A percentile compares a stretch with the other conserved stretches of the same genome.
These are phyloP conservation scores for Anguilla rostrata DNA, from an alignment of 2,113 vertebrate species.

Conservation along the genomic window DNA sequence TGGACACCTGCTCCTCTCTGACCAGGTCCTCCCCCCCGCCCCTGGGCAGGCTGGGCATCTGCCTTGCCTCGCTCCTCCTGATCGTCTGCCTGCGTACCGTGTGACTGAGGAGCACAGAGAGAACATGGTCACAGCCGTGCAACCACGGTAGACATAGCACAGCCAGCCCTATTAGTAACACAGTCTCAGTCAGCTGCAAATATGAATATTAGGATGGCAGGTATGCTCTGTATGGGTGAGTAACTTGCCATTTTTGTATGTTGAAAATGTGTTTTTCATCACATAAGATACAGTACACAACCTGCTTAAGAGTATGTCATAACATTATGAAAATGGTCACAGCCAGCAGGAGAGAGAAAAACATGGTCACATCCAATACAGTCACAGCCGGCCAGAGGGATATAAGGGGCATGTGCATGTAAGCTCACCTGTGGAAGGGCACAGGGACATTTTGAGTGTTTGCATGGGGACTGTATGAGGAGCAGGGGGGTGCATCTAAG, in stretches of 20 bases:
- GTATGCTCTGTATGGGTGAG: no score
- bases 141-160: not conserved
- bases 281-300: no score
- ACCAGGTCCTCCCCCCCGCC: constrained; percentile 77
- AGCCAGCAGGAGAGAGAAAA: not conserved
- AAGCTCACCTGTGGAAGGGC: no score
- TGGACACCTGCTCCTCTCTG: constrained; percentile 86
- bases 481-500: not conserved
- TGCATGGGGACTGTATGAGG: not conserved
- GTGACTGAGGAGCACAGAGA: constrained; percentile 68
- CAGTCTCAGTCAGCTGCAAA: no score
- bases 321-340: not conserved
- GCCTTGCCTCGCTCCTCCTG: constrained; percentile 10
- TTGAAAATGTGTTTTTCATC: no score
- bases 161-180: no score
- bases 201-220: no score
- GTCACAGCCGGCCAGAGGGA: not conserved
- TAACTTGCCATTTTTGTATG: no score
- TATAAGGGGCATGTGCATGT: no score
- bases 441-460: not conserved
- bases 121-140: not conserved
- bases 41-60: constrained; percentile 82
- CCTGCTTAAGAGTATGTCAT: no score
- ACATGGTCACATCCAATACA: not conserved
- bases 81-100: constrained; percentile 63